A percentile compares a stretch with the other conserved stretches of the same genome.
Conservation (phyloP, 2,888 invertebrate genomes). For the Fragum whitleyi region DNA sequence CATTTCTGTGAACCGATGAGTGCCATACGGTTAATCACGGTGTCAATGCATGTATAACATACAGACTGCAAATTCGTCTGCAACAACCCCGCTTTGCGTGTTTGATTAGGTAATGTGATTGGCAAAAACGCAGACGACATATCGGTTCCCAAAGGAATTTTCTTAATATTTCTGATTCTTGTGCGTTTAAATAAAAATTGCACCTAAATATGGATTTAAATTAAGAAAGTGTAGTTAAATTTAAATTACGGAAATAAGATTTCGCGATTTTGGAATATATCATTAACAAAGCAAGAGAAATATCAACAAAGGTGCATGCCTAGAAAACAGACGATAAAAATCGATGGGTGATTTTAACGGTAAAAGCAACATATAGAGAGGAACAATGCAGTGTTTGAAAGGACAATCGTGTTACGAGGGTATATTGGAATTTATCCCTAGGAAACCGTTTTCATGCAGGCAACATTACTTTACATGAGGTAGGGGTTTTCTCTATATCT, state of each 20-base stretch:
- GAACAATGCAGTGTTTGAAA: constrained; percentile 16
- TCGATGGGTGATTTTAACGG: constrained; percentile 18
- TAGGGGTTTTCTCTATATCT: constrained; percentile 5
- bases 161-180: too few relatives aligned
- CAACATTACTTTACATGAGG: constrained; percentile 26
- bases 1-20: not conserved
- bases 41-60: not conserved
- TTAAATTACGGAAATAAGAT: too few relatives aligned
- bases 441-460: constrained; percentile 22
- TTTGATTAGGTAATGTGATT: too few relatives aligned
- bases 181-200: too few relatives aligned
- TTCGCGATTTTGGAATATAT: too few relatives aligned
- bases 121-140: not conserved
- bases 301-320: not conserved
- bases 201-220: too few relatives aligned
- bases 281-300: too few relatives aligned
- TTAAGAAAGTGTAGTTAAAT: too few relatives aligned
- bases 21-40: constrained; percentile 5
- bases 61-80: not conserved
- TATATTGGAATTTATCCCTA: constrained; percentile 25
- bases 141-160: too few relatives aligned
- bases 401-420: not conserved
- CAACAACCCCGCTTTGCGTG: not conserved
- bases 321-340: not conserved
- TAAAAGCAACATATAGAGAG: not conserved